These are phyloP conservation scores for Amphiprion clarkii DNA, from an alignment of 2,797 vertebrate genomes.

Conservation along the genomic window DNA sequence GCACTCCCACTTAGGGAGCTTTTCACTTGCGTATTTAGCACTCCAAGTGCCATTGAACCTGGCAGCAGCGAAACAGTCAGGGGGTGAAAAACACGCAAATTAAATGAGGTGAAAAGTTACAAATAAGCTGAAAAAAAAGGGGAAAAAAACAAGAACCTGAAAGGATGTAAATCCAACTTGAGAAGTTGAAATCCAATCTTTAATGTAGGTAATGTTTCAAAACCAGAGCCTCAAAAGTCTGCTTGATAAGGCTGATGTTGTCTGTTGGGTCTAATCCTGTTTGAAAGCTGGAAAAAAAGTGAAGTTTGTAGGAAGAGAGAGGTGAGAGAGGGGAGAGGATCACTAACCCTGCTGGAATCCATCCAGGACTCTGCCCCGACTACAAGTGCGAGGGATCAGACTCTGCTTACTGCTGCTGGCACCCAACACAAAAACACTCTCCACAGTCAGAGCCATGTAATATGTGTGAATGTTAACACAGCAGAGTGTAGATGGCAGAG, in stretches of 20 bases:
- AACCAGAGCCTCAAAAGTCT: conserved; percentile 4
- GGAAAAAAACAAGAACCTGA: not conserved
- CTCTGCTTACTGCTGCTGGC: conserved; percentile 62
- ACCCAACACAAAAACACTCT: conserved; percentile 10
- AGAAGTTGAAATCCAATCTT: conserved; percentile 17
- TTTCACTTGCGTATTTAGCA: conserved; percentile 81
- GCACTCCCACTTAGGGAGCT: conserved; percentile 68
- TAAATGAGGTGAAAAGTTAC: not conserved
- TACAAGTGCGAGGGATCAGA: conserved; percentile 51
- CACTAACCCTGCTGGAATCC: conserved; percentile 67
- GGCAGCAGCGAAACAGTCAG: conserved; percentile 4
- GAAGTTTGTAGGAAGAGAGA: conserved; percentile 34
- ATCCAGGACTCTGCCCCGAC: conserved; percentile 51
- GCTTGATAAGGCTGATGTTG: conserved; percentile 4
- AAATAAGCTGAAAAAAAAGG: not conserved
- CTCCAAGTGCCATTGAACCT: conserved; percentile 76
- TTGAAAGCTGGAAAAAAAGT: conserved; percentile 29
- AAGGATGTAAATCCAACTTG: conserved; percentile 13
- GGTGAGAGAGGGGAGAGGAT: conserved; percentile 51
- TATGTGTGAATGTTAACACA: conserved; percentile 8
- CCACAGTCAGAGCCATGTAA: not conserved
- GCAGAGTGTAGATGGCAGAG: not conserved
- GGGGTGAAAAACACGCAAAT: conserved; percentile 6
- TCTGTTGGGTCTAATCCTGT: conserved; percentile 29
- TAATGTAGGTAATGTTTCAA: conserved; percentile 4